phyloP scores from a whole-genome alignment of 2,888 invertebrate species.

The Cinara cedri region DNA sequence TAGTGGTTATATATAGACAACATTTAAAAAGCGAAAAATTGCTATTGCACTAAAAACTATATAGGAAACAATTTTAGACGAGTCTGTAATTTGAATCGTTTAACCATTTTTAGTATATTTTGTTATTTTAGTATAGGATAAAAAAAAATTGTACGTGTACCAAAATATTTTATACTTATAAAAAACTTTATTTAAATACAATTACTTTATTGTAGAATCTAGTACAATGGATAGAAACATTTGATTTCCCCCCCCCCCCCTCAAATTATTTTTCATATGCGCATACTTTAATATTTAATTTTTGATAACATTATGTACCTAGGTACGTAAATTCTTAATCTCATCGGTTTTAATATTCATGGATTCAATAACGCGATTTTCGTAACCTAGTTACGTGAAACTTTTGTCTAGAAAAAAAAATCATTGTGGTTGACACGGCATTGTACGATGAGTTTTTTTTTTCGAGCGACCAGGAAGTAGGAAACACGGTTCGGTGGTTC shows the following conservation, averaged over 20 bases:
- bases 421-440: constrained; percentile 46
- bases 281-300: background rate
- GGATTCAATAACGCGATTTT: constrained; percentile 27
- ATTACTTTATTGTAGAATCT: too few relatives aligned
- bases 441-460: constrained; percentile 39
- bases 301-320: background rate
- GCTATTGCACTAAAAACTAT: background rate
- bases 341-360: background rate
- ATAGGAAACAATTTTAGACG: too few relatives aligned
- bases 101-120: too few relatives aligned
- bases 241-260: too few relatives aligned
- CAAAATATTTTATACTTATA: background rate
- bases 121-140: background rate
- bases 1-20: background rate
- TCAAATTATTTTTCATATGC: too few relatives aligned
- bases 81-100: too few relatives aligned
- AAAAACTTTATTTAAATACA: too few relatives aligned
- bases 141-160: background rate
- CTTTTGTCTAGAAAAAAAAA: constrained; percentile 30
- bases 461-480: constrained; percentile 48
- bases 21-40: background rate
- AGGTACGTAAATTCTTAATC: background rate
- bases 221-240: too few relatives aligned
- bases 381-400: constrained; percentile 48
- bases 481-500: constrained; percentile 52